phyloP scores from a whole-genome alignment of 2,113 vertebrate species.

The Onychostruthus taczanowskii region DNA sequence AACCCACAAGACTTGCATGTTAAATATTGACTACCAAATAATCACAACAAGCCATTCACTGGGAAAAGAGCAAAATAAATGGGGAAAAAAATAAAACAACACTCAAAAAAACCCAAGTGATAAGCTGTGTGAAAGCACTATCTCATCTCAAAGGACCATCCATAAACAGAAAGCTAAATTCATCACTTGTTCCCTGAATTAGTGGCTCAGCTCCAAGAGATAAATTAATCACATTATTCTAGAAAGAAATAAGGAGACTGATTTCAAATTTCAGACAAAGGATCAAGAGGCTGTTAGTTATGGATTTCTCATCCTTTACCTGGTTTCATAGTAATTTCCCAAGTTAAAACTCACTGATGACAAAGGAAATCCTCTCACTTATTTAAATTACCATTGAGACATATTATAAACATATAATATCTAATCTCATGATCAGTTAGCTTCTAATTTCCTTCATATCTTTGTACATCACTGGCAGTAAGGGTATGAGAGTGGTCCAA shows the following conservation, averaged over 20 bases:
- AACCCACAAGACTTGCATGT: conserved; percentile 43
- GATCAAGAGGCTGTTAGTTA: neutral
- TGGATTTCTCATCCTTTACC: neutral
- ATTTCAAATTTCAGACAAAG: conserved; percentile 6
- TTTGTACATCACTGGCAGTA: neutral
- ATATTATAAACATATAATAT: neutral
- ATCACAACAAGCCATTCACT: conserved; percentile 33
- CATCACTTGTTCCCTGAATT: neutral
- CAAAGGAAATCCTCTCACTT: neutral
- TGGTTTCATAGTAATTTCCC: neutral
- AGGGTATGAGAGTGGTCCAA: neutral
- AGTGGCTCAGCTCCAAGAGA: conserved; percentile 21
- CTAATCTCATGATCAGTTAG: neutral
- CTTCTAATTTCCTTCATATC: neutral
- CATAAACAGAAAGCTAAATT: conserved; percentile 39
- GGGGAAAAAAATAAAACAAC: neutral
- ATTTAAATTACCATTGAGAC: neutral
- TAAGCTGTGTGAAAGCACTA: conserved; percentile 49
- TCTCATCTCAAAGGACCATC: conserved; percentile 37
- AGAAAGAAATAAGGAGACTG: neutral
- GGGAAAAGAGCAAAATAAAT: neutral
- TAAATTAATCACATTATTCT: conserved; percentile 36
- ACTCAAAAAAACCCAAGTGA: neutral
- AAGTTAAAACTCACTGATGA: neutral
- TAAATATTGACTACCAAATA: conserved; percentile 46